A percentile compares a stretch with the other conserved stretches of the same genome.
phyloP scores from a whole-genome alignment of 1,140 invertebrate species.

The Eufriesea mexicana region DNA sequence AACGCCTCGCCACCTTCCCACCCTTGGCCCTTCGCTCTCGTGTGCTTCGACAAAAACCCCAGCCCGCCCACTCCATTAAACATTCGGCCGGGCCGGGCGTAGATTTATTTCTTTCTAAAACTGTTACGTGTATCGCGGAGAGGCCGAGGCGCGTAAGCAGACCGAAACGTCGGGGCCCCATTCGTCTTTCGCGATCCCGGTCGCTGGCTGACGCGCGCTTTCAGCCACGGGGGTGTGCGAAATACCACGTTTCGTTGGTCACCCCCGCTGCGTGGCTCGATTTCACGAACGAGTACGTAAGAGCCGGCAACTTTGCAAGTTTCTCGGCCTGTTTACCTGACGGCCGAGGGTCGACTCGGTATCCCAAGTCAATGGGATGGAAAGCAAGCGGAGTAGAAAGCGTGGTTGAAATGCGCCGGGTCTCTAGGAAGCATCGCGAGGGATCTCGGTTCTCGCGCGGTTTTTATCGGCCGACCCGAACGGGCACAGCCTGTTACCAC shows the following conservation, averaged over 20 bases:
- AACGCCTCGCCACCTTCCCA: constrained; percentile 19
- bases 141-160: constrained; percentile 42
- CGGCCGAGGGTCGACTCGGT: constrained; percentile 50
- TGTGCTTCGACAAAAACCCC: constrained; percentile 29
- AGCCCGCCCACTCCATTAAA: constrained; percentile 48
- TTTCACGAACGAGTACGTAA: constrained; percentile 68
- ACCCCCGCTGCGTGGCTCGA: constrained; percentile 35
- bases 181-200: constrained; percentile 49
- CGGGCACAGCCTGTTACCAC: constrained; percentile 22
- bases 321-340: constrained; percentile 78
- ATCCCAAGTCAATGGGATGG: constrained; percentile 75
- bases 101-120: constrained; percentile 51
- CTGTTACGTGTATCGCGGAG: constrained; percentile 37
- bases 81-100: constrained; percentile 16
- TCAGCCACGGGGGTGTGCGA: constrained; percentile 34
- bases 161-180: constrained; percentile 49
- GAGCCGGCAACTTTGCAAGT: constrained; percentile 76
- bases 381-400: constrained; percentile 74
- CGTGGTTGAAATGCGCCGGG: constrained; percentile 52
- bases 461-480: constrained; percentile 56
- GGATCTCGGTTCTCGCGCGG: constrained; percentile 11
- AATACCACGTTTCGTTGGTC: constrained; percentile 53
- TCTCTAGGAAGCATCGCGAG: neutral
- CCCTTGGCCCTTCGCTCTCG: no score
- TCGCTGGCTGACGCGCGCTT: neutral